phyloP scores from a whole-genome alignment of 1,140 invertebrate species.

The Phymorhynchus buccinoides region DNA sequence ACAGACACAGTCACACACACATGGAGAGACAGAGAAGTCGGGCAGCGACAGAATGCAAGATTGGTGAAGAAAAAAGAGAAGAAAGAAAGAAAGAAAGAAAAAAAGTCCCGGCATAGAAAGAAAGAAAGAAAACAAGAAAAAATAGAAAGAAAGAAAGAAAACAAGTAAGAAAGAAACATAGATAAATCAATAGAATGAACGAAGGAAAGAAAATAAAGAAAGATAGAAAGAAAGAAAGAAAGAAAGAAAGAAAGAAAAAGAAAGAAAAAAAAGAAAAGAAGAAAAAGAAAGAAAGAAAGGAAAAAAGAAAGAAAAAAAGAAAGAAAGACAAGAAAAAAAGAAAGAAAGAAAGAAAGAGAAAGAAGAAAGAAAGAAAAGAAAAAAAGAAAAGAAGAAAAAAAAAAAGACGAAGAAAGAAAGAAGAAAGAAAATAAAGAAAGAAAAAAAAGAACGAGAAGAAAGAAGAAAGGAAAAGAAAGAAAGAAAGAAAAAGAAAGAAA shows the following conservation, averaged over 20 bases:
- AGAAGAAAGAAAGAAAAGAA: not conserved
- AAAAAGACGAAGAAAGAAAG: too few species aligned
- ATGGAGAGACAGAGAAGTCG: not conserved
- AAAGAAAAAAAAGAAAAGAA: not conserved
- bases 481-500: not conserved
- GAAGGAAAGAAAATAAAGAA: not conserved
- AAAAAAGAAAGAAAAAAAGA: not conserved
- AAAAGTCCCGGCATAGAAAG: too few species aligned
- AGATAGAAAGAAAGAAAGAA: not conserved
- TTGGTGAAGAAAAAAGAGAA: not conserved
- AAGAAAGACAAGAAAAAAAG: not conserved
- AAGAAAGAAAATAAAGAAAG: too few species aligned
- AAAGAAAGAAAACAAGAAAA: too few species aligned
- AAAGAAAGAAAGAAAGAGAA: not conserved
- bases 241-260: not conserved
- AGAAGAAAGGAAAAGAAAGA: not conserved
- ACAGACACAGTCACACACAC: constrained; percentile 2
- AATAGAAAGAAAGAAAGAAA: too few species aligned
- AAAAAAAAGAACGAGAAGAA: not conserved
- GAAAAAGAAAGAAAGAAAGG: not conserved
- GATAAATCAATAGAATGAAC: not conserved
- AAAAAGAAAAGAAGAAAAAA: not conserved
- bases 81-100: constrained; percentile 3
- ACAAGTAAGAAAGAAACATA: not conserved
- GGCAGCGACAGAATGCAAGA: not conserved